These are phyloP conservation scores for Dermochelys coriacea DNA, from an alignment of 2,797 vertebrate species.

Conservation along the genomic window DNA sequence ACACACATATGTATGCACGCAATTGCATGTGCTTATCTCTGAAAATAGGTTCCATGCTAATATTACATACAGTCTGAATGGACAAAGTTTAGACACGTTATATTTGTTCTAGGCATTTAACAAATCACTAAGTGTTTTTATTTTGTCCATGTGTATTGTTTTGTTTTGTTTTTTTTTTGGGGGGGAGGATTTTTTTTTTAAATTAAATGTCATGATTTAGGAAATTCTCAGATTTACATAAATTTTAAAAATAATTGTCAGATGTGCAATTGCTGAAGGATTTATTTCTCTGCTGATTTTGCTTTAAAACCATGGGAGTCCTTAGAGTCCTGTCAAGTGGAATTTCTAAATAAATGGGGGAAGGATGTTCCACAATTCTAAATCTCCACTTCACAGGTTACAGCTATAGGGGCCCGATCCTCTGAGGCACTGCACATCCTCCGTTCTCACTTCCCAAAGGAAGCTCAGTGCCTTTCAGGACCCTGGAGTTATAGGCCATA, in stretches of 20 bases:
- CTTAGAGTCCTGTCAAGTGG: neutral
- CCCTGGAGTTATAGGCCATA: accelerated
- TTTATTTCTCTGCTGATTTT: neutral
- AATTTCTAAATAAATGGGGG: neutral
- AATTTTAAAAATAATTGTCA: neutral
- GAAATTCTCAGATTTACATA: neutral
- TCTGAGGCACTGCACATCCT: neutral
- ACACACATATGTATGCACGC: accelerated
- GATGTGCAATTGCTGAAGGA: neutral
- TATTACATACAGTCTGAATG: accelerated
- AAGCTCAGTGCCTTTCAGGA: neutral
- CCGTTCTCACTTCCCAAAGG: neutral
- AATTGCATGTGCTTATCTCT: accelerated
- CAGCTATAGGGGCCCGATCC: neutral
- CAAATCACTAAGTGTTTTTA: neutral
- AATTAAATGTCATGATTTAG: neutral
- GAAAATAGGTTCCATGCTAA: neutral
- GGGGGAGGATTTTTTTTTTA: accelerated
- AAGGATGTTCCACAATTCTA: neutral
- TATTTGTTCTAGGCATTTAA: neutral
- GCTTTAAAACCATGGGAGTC: neutral
- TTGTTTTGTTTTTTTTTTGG: too few relatives aligned
- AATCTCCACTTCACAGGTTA: neutral
- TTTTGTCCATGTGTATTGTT: neutral
- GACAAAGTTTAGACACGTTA: neutral